Evolutionary conservation across 2,113 vertebrate genomes (phyloP), one percentile per base, ranked within the genome.

Genomic region (Upupa epops): DNA sequence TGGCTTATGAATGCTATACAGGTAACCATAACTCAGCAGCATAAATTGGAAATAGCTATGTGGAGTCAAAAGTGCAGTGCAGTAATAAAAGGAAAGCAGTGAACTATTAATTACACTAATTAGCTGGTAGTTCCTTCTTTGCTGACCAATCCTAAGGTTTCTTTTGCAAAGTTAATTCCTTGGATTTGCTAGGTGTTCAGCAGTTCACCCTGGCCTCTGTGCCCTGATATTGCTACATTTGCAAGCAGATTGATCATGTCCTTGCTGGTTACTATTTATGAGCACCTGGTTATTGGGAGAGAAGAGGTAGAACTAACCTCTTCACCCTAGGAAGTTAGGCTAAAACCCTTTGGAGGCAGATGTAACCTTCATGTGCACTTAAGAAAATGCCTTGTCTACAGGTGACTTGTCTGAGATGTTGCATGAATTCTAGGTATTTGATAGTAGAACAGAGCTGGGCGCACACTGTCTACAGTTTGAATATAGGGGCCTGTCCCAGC

Each of bases 201-300:
- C 40, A 58, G 37, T 54, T 55, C 89, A 34, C 8, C 20, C 28
- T 45, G 84, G 64, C 75, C 69, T 73, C 69, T 68, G 9, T 68
- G 15, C 69, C 31, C 59, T 61, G 63, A 37, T 83, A 68, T 45
- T 49, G 13, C 3, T 17, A 10, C 29, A 20, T 54, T 2, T 26
- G 9, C 46, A 40, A 65, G 36, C 8, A 65, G 32, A 2, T 2
- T 45, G 36, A 2, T 17, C 0, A 0, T 8, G 2, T 31, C 17
- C 25, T 6, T 11, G 8, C 13, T 45, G 14, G n/a, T 22, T 5
- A 3, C 4, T 45, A 9, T 20, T 20, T 29, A 5, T 24, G 42
- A 83, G 31, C 1, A 26, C 26, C 37, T 74, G n/a, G 14, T 31
- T 77, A 17, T 0, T 28, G 24, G 56, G 52, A 58, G 11, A 12